A percentile compares a stretch with the other conserved stretches of the same genome.
phyloP scores from a whole-genome alignment of 1,140 invertebrate species.

The Lasioglossum baleicum region DNA sequence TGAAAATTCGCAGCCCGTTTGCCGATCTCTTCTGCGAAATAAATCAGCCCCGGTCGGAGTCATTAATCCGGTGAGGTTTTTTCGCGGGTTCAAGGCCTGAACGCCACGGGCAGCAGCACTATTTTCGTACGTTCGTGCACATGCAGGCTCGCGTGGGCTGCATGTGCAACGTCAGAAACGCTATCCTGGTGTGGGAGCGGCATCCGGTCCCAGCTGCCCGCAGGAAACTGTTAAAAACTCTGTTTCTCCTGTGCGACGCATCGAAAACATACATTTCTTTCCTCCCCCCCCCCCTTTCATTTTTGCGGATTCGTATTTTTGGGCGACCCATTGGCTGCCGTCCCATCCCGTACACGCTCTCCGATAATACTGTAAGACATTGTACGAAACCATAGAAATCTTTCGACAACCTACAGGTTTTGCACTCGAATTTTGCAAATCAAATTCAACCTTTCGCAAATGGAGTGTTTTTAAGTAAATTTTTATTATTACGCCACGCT shows the following conservation, averaged over 20 bases:
- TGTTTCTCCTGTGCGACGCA: conserved; percentile 10
- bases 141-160: conserved; percentile 56
- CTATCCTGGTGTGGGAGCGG: conserved; percentile 56
- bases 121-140: conserved; percentile 43
- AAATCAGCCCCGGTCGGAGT: conserved; percentile 43
- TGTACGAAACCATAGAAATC: no score
- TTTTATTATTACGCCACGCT: no score
- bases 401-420: no score
- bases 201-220: conserved; percentile 65
- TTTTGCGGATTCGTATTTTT: no score
- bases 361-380: no score
- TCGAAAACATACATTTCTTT: conserved; percentile 24
- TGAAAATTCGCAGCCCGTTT: conserved; percentile 23
- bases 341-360: no score
- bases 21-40: conserved; percentile 1
- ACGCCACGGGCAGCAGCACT: conserved; percentile 52
- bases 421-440: no score
- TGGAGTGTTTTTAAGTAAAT: no score
- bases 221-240: conserved; percentile 67
- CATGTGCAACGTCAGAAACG: conserved; percentile 59
- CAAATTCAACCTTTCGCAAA: no score
- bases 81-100: conserved; percentile 61
- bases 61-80: conserved; percentile 57
- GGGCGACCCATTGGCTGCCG: no score
- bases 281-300: not conserved